A percentile compares a stretch with the other conserved stretches of the same genome.
Evolutionary conservation across 2,113 vertebrate species (phyloP).

Genomic region (Forbesichthys papilliferus): DNA sequence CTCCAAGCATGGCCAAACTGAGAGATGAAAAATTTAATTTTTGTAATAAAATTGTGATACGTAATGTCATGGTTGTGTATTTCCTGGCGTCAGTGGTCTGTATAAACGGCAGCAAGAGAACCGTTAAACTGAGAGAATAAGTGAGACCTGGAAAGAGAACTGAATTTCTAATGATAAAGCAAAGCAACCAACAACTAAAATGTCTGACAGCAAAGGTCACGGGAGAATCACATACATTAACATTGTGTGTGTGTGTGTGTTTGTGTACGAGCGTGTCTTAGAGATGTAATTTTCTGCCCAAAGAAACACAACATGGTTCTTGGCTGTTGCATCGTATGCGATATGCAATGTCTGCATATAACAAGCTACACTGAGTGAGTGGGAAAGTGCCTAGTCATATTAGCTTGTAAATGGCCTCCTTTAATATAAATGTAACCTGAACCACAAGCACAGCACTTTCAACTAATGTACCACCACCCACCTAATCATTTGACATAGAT

Average conservation of each 20-base stretch:
- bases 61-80: slow-evolving; percentile 54
- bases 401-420: slow-evolving; percentile 8
- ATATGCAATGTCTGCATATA: slow-evolving; percentile 25
- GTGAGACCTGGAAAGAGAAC: not conserved
- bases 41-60: slow-evolving; percentile 85
- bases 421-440: slow-evolving; percentile 20
- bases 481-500: slow-evolving; percentile 5
- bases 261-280: not conserved
- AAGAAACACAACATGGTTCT: slow-evolving; percentile 14
- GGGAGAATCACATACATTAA: not conserved
- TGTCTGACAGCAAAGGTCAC: slow-evolving; percentile 35
- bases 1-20: slow-evolving; percentile 82
- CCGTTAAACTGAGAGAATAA: not conserved
- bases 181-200: not conserved
- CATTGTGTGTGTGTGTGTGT: slow-evolving; percentile 10
- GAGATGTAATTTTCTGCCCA: slow-evolving; percentile 13
- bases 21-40: slow-evolving; percentile 83
- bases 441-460: slow-evolving; percentile 9
- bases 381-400: slow-evolving; percentile 48
- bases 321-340: slow-evolving; percentile 13
- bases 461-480: not conserved
- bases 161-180: slow-evolving; percentile 2
- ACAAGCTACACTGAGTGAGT: slow-evolving; percentile 7
- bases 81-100: slow-evolving; percentile 38
- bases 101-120: not conserved